Base-by-base conservation (phyloP, 2,888 invertebrate genomes). In the Cyclophora punctaria region DNA sequence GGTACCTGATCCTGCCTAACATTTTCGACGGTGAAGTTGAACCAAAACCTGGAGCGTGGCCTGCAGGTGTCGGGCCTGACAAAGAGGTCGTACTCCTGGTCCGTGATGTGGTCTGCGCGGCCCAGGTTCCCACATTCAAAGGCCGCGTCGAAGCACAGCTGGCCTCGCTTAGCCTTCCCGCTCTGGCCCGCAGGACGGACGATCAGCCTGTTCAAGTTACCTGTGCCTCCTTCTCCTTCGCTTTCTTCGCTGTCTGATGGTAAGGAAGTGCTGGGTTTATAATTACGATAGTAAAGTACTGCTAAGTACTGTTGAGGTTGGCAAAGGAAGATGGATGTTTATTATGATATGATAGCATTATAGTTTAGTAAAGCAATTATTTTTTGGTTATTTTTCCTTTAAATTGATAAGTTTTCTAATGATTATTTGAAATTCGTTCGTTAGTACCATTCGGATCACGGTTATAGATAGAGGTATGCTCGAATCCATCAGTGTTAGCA, bases 21-120 rank as follows among this genome's bases (percentile, higher is more conserved):
- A 77, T 99, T 99, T 78, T 98, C 98, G 41, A 99, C 98, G 1
- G 98, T 97, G 74, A 99, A 99, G 85, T 99, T 98, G 83, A 98
- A 99, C 99, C 98, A 99, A 64, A 98, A 94, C 47, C 99, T 90
- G 58, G 95, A 92, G 45, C 97, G 91, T 0, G 98, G 98, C 75
- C 97, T 95, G 79, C 98, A 98, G 0, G 98, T 98, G 79, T 99
- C 99, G 0, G 99, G 98, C 44, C 99, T 90, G 50, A 99, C 93
- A 82, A 95, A 98, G 48, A 99, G 90, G 84, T 99, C 99, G 80
- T 98, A 99, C 78, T 99, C 99, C 73, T 93, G 94, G 68, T 98
- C 98, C 4, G 95, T 95, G 64, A 98, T 91, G 63, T 97, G 92
- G 74, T 98, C 98, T 1, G 98, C 98, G 58, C 97, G 90, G n/a